phyloP scores from a whole-genome alignment of 2,888 invertebrate species.

The Ennomos quercinarius region DNA sequence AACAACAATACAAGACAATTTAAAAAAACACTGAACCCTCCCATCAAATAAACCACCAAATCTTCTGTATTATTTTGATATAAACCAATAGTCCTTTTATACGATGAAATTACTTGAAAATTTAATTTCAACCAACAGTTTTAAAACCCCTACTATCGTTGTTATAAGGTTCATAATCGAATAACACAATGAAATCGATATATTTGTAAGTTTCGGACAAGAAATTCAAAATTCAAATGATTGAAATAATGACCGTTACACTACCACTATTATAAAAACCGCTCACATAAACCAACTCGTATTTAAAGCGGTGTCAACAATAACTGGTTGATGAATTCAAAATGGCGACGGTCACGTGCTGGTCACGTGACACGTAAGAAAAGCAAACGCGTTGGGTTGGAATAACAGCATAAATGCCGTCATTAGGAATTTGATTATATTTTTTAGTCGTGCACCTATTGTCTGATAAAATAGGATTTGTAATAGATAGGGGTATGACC shows the following conservation, averaged over 20 bases:
- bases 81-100: slow-evolving; percentile 57
- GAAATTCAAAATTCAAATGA: slow-evolving; percentile 72
- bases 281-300: slow-evolving; percentile 4
- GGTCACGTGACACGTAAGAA: slow-evolving; percentile 74
- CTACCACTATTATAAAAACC: slow-evolving; percentile 44
- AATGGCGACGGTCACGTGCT: slow-evolving; percentile 73
- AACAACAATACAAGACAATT: slow-evolving; percentile 62
- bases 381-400: slow-evolving; percentile 77
- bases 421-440: slow-evolving; percentile 77
- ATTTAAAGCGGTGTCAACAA: slow-evolving; percentile 32
- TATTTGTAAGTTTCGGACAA: slow-evolving; percentile 32
- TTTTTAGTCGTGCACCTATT: slow-evolving; percentile 57
- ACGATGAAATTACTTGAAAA: slow-evolving; percentile 56
- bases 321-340: slow-evolving; percentile 56
- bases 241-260: slow-evolving; percentile 72
- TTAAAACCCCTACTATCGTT: neutral
- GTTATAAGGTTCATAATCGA: slow-evolving; percentile 35
- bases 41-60: slow-evolving; percentile 58
- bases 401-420: slow-evolving; percentile 80
- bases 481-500: slow-evolving; percentile 71
- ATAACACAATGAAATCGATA: slow-evolving; percentile 17
- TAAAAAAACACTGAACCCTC: slow-evolving; percentile 51
- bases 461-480: slow-evolving; percentile 71
- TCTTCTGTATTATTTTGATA: slow-evolving; percentile 45
- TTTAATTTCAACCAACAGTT: slow-evolving; percentile 17